These are phyloP conservation scores for Trinectes maculatus DNA, from an alignment of 2,113 vertebrate species.

Conservation along the genomic window DNA sequence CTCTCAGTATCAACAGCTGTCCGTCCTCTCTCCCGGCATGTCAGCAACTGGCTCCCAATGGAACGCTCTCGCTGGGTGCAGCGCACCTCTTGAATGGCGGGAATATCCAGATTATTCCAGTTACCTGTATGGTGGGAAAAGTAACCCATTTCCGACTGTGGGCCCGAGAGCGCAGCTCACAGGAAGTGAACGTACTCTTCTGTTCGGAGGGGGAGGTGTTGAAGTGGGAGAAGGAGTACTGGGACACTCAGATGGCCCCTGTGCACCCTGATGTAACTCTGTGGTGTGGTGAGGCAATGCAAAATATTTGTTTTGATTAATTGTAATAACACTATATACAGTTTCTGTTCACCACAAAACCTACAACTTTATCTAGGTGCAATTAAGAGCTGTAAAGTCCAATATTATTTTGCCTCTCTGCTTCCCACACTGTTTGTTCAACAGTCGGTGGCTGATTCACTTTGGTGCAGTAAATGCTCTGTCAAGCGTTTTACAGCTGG, in stretches of 20 bases:
- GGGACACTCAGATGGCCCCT: constrained; percentile 67
- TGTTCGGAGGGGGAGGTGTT: constrained; percentile 83
- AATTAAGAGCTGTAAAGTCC: too few relatives aligned
- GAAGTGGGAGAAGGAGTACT: constrained; percentile 82
- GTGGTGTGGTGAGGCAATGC: constrained; percentile 86
- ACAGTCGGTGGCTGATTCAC: background rate
- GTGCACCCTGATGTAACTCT: constrained; percentile 58
- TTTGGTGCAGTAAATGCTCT: constrained; percentile 11
- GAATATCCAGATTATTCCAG: background rate
- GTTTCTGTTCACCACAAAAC: too few relatives aligned
- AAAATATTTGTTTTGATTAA: background rate
- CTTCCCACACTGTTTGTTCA: constrained; percentile 2
- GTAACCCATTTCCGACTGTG: constrained; percentile 88
- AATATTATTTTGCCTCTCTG: background rate
- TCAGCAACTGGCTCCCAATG: constrained; percentile 67
- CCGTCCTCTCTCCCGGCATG: accelerated
- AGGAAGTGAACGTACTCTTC: constrained; percentile 66
- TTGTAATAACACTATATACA: too few relatives aligned
- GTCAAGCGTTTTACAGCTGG: constrained; percentile 28
- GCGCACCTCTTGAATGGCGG: constrained; percentile 61
- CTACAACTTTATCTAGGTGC: too few relatives aligned
- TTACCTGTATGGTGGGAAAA: constrained; percentile 64
- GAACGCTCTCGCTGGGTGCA: constrained; percentile 83
- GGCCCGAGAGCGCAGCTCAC: constrained; percentile 63
- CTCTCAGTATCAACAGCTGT: background rate